A percentile compares a stretch with the other conserved stretches of the same genome.
Conservation (phyloP, 1,140 invertebrate species). For the Drosophila miranda region DNA sequence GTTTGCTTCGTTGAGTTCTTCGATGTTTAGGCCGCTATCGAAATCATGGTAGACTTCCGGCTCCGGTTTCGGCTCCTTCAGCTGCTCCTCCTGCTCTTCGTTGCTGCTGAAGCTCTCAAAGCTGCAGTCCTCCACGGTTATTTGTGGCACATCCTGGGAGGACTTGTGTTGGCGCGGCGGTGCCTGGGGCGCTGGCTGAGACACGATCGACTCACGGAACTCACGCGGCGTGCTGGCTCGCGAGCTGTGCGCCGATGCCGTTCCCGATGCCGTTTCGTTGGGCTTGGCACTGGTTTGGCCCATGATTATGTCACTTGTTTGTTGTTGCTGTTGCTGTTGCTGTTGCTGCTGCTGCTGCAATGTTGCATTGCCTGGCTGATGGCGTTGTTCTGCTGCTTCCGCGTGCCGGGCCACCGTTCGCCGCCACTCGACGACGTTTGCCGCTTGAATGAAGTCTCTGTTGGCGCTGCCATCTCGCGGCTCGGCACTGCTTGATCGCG, state of each 20-base stretch:
- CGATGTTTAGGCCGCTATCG: conserved; percentile 58
- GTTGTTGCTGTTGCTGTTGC: conserved; percentile 27
- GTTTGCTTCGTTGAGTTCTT: conserved; percentile 58
- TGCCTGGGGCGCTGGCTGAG: conserved; percentile 42
- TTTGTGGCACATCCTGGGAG: conserved; percentile 64
- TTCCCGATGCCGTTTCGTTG: conserved; percentile 38
- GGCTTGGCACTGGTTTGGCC: conserved; percentile 74
- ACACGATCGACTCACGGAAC: conserved; percentile 71
- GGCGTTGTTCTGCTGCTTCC: conserved; percentile 48
- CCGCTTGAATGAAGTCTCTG: conserved; percentile 70
- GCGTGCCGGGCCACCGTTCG: conserved; percentile 35
- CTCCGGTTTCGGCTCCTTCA: background rate
- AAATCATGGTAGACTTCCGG: conserved; percentile 68
- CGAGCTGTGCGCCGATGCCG: conserved; percentile 48
- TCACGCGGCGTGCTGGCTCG: conserved; percentile 67
- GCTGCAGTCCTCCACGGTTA: conserved; percentile 75
- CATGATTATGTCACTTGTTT: conserved; percentile 65
- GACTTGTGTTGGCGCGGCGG: conserved; percentile 52
- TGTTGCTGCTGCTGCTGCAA: conserved; percentile 23
- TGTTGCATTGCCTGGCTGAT: conserved; percentile 49
- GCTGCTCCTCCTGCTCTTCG: conserved; percentile 12
- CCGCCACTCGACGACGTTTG: conserved; percentile 60
- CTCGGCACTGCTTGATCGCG: conserved; percentile 14
- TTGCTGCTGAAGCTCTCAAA: conserved; percentile 22
- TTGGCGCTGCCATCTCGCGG: conserved; percentile 12